Percentiles rank a stretch among this genome's conserved stretches.
Conservation (phyloP, 2,888 invertebrate genomes). For the Pinctada fucata region DNA sequence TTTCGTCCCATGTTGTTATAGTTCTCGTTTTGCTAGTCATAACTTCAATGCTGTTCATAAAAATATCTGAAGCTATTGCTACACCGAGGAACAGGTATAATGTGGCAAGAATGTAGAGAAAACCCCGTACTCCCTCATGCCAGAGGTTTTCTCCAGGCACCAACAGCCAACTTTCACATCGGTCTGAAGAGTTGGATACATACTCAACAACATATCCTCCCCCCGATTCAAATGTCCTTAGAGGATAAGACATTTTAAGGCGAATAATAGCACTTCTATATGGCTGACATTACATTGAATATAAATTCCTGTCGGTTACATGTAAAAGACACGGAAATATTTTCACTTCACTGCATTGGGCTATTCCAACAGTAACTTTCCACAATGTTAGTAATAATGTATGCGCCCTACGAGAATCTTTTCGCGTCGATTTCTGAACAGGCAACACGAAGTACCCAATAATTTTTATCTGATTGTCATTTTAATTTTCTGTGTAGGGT, state of each 20-base stretch:
- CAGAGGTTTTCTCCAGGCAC: constrained; percentile 74
- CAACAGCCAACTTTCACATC: constrained; percentile 67
- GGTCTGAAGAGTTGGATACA: constrained; percentile 39
- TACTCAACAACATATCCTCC: constrained; percentile 70
- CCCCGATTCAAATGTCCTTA: constrained; percentile 36
- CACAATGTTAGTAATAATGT: no score
- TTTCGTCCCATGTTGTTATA: constrained; percentile 68
- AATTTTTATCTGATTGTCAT: constrained; percentile 1
- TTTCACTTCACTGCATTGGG: no score
- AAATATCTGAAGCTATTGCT: constrained; percentile 73
- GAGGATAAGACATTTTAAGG: background rate
- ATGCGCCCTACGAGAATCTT: no score
- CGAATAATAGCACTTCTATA: no score
- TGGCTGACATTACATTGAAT: no score
- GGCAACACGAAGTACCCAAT: background rate
- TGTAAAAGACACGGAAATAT: no score
- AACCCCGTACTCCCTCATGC: constrained; percentile 62
- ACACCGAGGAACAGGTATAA: constrained; percentile 72
- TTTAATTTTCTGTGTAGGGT: background rate
- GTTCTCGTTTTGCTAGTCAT: constrained; percentile 71
- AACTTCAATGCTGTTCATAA: constrained; percentile 74
- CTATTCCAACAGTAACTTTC: no score
- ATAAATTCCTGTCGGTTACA: no score
- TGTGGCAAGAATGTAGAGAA: constrained; percentile 69
- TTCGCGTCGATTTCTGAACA: no score